These are phyloP conservation scores for Magallana gigas DNA, from an alignment of 1,140 invertebrate genomes.

Conservation along the genomic window DNA sequence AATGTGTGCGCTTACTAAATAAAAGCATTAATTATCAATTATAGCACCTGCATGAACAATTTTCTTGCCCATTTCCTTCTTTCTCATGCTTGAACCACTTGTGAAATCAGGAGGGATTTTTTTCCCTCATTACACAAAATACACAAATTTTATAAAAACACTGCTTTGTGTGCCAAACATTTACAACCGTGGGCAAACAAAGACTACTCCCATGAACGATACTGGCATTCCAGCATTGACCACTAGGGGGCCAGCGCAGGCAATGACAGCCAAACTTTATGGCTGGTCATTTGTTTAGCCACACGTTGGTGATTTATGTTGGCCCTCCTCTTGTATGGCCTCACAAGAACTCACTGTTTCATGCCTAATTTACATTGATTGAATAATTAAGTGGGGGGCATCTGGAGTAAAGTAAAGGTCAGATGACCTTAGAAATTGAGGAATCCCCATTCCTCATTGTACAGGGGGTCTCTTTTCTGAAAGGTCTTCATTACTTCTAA, in stretches of 20 bases:
- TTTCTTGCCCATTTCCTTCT: slow-evolving; percentile 34
- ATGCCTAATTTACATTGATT: slow-evolving; percentile 25
- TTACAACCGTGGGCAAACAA: slow-evolving; percentile 27
- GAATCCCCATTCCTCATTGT: slow-evolving; percentile 12
- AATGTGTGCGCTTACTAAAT: background rate
- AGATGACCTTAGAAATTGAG: slow-evolving; percentile 17
- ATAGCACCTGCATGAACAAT: slow-evolving; percentile 35
- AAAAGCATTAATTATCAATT: slow-evolving; percentile 30
- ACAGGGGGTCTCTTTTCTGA: background rate
- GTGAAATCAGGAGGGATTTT: background rate
- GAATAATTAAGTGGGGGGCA: slow-evolving; percentile 37
- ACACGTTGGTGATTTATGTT: slow-evolving; percentile 28
- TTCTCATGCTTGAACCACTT: background rate
- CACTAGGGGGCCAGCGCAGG: background rate
- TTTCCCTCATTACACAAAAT: slow-evolving; percentile 28
- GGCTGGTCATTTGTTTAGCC: slow-evolving; percentile 32
- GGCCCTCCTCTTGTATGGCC: slow-evolving; percentile 12
- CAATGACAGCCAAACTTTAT: slow-evolving; percentile 15
- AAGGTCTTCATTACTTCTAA: background rate
- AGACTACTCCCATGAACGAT: background rate
- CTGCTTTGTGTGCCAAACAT: slow-evolving; percentile 11
- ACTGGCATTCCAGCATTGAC: background rate
- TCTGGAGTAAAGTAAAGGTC: slow-evolving; percentile 28
- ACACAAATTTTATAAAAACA: background rate
- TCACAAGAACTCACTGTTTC: slow-evolving; percentile 27